Base-by-base conservation (phyloP, 2,113 vertebrate genomes). In the Verasper variegatus region DNA sequence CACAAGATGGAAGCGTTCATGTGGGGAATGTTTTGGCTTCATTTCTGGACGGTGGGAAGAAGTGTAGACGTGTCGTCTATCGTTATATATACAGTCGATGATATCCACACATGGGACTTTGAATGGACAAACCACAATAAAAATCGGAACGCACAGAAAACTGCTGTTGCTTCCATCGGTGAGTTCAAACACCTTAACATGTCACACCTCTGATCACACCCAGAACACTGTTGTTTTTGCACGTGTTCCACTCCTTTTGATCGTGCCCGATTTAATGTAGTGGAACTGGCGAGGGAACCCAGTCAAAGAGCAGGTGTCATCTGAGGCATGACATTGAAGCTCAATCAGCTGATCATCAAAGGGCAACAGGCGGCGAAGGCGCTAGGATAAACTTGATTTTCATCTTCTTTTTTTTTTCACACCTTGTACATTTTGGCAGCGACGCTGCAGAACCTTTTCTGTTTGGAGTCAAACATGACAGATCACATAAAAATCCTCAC, bases 191-290 rank as follows among this genome's bases (percentile, higher is more conserved):
- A 57, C 10, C 52, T 2, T 13, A 40, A n/a, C 4, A 26, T 37
- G n/a, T 74, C 58, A 68, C 70, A 42, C 60, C 47, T 57, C 23
- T 58, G 65, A 15, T 59, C 14, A 4, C 62, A 76, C 47, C 57
- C 45, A 40, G 56, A 37, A 17, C 24, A n/a, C 8, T 54, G 35
- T 61, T 49, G 27, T 60, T 24, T 21, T 13, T 64, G 31, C 26
- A 51, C 20, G 54, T 66, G 37, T 65, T 13, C 14, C 0, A 8
- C 1, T 59, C 56, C 15, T 61, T 65, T 51, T 55, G 21, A 15
- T 45, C 0, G 0, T 40, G 26, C 20, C 3, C 4, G 3, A 27
- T 20, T 65, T 51, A n/a, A 20, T 13, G 27, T 0, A 18, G 5
- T 0, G 1, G 1, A 1, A 21, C 51, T 24, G 5, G 4, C 0